Evolutionary conservation across 2,113 vertebrate species (phyloP), one percentile per base, ranked within the genome.

Genomic region (Aptenodytes patagonicus): DNA sequence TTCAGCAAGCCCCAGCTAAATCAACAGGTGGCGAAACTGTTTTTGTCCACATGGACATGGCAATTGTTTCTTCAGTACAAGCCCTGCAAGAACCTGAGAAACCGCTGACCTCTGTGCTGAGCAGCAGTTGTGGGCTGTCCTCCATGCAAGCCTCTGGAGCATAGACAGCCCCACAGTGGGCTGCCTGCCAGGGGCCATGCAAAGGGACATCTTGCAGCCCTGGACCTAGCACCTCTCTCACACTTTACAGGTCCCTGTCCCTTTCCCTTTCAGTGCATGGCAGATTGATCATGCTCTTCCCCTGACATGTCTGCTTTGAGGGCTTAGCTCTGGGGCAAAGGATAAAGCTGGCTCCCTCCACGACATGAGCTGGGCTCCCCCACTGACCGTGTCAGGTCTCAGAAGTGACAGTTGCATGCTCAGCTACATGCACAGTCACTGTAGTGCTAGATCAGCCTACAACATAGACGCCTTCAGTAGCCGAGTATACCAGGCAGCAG

Each of bases 71-170:
- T 82, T 40, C 29, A 28, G 32, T 8, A 40, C 5, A n/a, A 60
- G 15, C 31, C 38, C 65, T 79, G 21, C 28, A 89, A 94, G 51
- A 42, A 44, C 29, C 31, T 60, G 46, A 73, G 40, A 60, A 66
- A 76, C 10, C 1, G 1, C 4, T 34, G 52, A 25, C 13, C 8
- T 61, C 49, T 20, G 7, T 38, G 31, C 40, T 34, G 36, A 11
- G 46, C 36, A 81, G 40, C 21, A 73, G 26, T 36, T 66, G 19
- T 11, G 28, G 25, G 47, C n/a, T 76, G 31, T 44, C 18, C 22
- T 52, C 54, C 49, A 47, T 0, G 0, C 8, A 17, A 66, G 13
- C 13, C 9, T 49, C 31, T 6, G 4, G 26, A n/a, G 9, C 11
- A 61, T 60, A 61, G 46, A 36, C 28, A 62, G 22, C 11, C 3